phyloP scores from a whole-genome alignment of 2,888 invertebrate species.

The Ecliptopera silaceata region DNA sequence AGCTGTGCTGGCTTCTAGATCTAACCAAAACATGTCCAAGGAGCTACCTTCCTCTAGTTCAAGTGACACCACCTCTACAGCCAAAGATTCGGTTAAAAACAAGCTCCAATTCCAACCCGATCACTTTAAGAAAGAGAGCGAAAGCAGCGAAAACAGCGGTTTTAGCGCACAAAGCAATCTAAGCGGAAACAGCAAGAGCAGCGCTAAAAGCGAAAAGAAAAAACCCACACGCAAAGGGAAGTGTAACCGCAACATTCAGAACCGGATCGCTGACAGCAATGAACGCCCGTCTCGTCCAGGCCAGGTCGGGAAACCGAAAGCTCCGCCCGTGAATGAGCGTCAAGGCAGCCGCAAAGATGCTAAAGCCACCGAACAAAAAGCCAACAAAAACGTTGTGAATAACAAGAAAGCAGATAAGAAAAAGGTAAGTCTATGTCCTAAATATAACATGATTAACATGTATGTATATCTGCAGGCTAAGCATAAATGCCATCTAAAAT shows the following conservation, averaged over 20 bases:
- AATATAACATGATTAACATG: no score
- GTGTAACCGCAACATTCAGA: not conserved
- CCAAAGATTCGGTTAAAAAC: constrained; percentile 58
- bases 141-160: constrained; percentile 44
- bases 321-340: no score
- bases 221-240: not conserved
- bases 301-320: no score
- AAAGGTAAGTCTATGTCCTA: constrained; percentile 47
- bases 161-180: constrained; percentile 28
- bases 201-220: constrained; percentile 9
- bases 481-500: no score
- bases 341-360: constrained; percentile 43
- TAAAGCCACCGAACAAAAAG: constrained; percentile 66
- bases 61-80: constrained; percentile 84
- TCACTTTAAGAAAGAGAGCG: constrained; percentile 62
- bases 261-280: not conserved
- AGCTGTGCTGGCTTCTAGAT: not conserved
- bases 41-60: constrained; percentile 64
- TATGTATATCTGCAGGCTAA: no score
- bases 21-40: no score
- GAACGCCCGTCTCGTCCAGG: no score
- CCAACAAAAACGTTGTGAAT: constrained; percentile 59
- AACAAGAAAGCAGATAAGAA: constrained; percentile 54
- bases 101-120: constrained; percentile 69
- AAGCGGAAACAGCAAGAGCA: not conserved